Percentiles rank a stretch among this genome's conserved stretches.
Conservation (phyloP, 2,797 vertebrate genomes). For the Hafferia zeledoni region DNA sequence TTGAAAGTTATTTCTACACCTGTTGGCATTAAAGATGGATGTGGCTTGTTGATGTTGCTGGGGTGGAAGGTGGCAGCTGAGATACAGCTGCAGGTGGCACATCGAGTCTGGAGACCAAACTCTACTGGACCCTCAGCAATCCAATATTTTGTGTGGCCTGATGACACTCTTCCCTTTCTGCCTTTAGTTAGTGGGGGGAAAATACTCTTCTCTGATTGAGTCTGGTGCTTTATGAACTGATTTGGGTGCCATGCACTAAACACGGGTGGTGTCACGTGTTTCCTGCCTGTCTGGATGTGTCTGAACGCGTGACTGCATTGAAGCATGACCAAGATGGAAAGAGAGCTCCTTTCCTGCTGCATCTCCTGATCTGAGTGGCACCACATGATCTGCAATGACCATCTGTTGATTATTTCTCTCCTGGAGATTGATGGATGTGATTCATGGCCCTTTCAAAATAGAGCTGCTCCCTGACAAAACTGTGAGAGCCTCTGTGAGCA, state of each 20-base stretch:
- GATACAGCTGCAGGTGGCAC: neutral
- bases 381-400: neutral
- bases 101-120: neutral
- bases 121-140: neutral
- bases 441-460: constrained; percentile 12
- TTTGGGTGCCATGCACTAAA: neutral
- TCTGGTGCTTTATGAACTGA: neutral
- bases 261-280: neutral
- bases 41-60: neutral
- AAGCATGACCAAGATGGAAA: neutral
- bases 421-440: constrained; percentile 18
- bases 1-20: neutral
- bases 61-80: neutral
- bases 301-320: neutral
- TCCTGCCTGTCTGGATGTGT: neutral
- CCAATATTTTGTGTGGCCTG: neutral
- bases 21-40: neutral
- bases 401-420: constrained; percentile 43
- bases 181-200: neutral
- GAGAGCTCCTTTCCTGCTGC: neutral
- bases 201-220: neutral
- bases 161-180: neutral
- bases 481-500: neutral
- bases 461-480: neutral
- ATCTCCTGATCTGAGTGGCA: neutral